phyloP scores from a whole-genome alignment of 2,797 vertebrate species.

The Phalanger gymnotis region DNA sequence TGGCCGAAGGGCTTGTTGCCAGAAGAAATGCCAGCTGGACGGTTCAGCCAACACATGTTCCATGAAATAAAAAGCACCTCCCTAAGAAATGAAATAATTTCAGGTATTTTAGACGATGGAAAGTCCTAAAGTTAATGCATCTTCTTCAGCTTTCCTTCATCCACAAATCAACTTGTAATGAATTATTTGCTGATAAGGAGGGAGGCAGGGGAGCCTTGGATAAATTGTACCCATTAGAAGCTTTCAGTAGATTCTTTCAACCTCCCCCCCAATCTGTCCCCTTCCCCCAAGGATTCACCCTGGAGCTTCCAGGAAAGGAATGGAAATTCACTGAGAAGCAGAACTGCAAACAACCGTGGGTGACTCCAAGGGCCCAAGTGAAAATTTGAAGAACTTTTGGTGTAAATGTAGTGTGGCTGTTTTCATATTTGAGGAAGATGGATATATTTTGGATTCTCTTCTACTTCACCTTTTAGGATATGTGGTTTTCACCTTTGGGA shows the following conservation, averaged over 20 bases:
- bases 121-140: slow-evolving; percentile 18
- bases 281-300: neutral
- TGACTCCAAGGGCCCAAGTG: neutral
- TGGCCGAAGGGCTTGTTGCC: slow-evolving; percentile 89
- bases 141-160: neutral
- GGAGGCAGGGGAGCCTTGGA: neutral
- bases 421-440: neutral
- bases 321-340: neutral
- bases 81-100: slow-evolving; percentile 72
- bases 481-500: neutral
- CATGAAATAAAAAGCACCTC: slow-evolving; percentile 85
- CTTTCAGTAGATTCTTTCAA: neutral
- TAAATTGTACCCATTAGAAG: neutral
- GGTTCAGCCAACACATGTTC: slow-evolving; percentile 82
- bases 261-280: fast-evolving
- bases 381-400: neutral
- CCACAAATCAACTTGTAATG: neutral
- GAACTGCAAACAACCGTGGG: neutral
- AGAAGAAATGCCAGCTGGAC: slow-evolving; percentile 87
- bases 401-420: neutral
- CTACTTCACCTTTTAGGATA: neutral
- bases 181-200: neutral
- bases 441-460: neutral
- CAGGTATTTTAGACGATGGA: slow-evolving; percentile 4
- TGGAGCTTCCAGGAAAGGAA: neutral